These are phyloP conservation scores for Bubo bubo DNA, from an alignment of 2,113 vertebrate genomes.

Conservation along the genomic window DNA sequence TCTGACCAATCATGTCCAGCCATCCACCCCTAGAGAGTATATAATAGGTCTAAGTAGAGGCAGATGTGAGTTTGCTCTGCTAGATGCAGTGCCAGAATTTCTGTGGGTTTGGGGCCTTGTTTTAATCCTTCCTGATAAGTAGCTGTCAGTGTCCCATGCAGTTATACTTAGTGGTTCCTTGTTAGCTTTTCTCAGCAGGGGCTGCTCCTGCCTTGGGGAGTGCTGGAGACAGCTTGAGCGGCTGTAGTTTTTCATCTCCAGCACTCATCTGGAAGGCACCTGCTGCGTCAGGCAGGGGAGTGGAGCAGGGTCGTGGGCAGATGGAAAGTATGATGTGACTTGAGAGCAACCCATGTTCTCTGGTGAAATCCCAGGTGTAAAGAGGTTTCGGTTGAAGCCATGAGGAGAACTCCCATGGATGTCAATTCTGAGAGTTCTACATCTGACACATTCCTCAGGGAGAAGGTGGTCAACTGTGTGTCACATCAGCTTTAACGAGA, in stretches of 20 bases:
- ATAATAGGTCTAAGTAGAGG: background rate
- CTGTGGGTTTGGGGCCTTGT: background rate
- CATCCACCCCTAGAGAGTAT: background rate
- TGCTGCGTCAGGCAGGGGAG: fast-evolving
- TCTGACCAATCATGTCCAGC: background rate
- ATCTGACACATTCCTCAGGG: fast-evolving
- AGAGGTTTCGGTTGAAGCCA: background rate
- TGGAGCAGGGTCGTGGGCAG: fast-evolving
- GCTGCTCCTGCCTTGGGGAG: background rate
- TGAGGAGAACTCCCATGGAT: background rate
- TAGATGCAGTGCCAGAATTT: background rate
- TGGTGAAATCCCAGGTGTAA: background rate
- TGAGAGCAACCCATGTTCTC: background rate
- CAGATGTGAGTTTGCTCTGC: background rate
- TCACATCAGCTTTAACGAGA: background rate
- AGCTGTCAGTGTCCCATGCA: background rate
- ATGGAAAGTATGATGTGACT: background rate
- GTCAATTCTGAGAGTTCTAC: fast-evolving
- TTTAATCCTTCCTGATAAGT: conserved; percentile 17
- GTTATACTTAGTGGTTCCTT: background rate
- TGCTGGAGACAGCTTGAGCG: background rate
- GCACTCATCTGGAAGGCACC: background rate
- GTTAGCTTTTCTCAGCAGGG: conserved; percentile 25
- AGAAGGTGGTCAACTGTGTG: background rate
- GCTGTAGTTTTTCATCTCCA: background rate